phyloP scores from a whole-genome alignment of 2,797 vertebrate species.

The Eleutherodactylus coqui region DNA sequence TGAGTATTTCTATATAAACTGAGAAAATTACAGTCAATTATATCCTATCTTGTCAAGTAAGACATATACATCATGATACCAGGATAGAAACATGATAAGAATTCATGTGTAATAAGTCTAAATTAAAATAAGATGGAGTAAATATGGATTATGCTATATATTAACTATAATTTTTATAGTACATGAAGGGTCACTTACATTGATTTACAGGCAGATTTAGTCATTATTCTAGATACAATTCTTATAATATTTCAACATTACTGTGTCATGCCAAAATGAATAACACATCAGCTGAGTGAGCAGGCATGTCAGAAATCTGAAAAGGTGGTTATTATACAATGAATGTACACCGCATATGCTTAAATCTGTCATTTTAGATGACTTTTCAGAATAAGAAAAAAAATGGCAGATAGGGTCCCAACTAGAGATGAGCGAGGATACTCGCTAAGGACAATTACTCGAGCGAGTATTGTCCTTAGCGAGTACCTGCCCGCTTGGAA shows the following conservation, averaged over 20 bases:
- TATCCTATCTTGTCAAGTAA: neutral
- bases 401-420: too few relatives aligned
- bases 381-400: too few relatives aligned
- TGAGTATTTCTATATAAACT: neutral
- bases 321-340: neutral
- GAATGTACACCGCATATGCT: neutral
- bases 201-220: slow-evolving; percentile 17
- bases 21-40: neutral
- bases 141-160: neutral
- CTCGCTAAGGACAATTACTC: too few relatives aligned
- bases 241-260: neutral
- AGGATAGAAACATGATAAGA: neutral
- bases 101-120: neutral
- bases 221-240: neutral
- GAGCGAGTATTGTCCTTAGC: too few relatives aligned
- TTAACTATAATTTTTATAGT: neutral
- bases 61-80: neutral
- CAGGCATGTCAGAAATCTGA: neutral
- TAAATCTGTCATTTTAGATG: too few relatives aligned
- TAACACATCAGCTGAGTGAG: neutral
- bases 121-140: neutral
- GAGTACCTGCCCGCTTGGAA: too few relatives aligned
- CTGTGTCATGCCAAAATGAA: neutral
- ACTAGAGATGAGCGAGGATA: too few relatives aligned
- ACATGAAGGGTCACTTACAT: neutral